Conservation (phyloP, 2,797 vertebrate species). For the Erpetoichthys calabaricus region DNA sequence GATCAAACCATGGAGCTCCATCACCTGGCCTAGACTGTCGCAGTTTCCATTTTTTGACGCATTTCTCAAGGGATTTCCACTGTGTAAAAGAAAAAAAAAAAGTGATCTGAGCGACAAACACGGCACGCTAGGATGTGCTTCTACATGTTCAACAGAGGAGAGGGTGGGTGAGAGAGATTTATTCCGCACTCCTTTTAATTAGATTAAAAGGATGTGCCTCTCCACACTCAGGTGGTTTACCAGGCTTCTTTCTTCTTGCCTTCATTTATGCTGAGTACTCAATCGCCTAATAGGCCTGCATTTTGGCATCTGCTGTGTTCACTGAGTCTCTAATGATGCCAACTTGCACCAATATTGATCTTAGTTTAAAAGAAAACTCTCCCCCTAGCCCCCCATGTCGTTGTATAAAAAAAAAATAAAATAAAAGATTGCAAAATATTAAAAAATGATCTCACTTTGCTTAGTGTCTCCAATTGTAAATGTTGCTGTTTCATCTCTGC, state of each 20-base stretch:
- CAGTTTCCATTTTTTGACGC: no score
- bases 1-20: no score
- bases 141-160: no score
- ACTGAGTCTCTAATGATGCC: slow-evolving; percentile 60
- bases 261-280: slow-evolving; percentile 32
- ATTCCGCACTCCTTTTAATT: slow-evolving; percentile 8
- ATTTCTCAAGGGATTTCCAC: no score
- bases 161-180: slow-evolving; percentile 10
- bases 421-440: neutral
- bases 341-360: slow-evolving; percentile 64
- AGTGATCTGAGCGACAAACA: no score
- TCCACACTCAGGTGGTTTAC: slow-evolving; percentile 4
- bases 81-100: no score
- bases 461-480: neutral
- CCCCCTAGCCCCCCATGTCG: neutral
- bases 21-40: no score
- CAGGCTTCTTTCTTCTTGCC: neutral
- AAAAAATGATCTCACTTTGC: neutral
- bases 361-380: slow-evolving; percentile 50
- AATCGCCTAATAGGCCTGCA: slow-evolving; percentile 56
- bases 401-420: neutral
- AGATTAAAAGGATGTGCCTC: slow-evolving; percentile 11
- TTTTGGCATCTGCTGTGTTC: slow-evolving; percentile 53
- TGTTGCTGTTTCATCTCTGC: slow-evolving; percentile 1
- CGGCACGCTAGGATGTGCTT: no score